Conservation (phyloP, 1,140 invertebrate species). For the Alviniconcha marisindica region DNA sequence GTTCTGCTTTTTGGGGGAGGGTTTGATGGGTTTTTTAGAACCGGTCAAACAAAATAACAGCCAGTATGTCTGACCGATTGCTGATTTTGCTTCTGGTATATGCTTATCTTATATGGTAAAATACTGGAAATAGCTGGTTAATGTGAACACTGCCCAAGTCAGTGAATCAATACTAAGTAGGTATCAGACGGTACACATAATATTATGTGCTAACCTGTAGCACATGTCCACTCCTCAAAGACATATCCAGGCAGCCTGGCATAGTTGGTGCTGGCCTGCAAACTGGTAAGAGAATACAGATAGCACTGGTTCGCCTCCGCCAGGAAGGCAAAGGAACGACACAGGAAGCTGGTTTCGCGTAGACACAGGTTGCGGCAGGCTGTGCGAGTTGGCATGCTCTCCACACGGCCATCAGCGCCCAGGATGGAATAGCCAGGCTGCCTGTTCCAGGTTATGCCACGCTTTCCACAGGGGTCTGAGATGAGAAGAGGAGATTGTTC, state of each 20-base stretch:
- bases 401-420: slow-evolving; percentile 31
- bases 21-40: too few relatives aligned
- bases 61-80: too few relatives aligned
- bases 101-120: too few relatives aligned
- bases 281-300: slow-evolving; percentile 41
- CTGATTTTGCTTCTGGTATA: too few relatives aligned
- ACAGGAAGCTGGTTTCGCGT: slow-evolving; percentile 56
- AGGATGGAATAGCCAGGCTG: slow-evolving; percentile 54
- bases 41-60: too few relatives aligned
- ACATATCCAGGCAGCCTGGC: slow-evolving; percentile 54
- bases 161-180: not conserved
- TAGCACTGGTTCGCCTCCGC: slow-evolving; percentile 46
- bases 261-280: slow-evolving; percentile 40
- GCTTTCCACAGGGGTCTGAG: slow-evolving; percentile 58
- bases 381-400: slow-evolving; percentile 37
- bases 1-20: too few relatives aligned
- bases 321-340: slow-evolving; percentile 55
- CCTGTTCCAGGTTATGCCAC: slow-evolving; percentile 47
- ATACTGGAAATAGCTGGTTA: too few relatives aligned
- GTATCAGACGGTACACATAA: not conserved
- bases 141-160: not conserved
- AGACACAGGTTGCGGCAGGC: slow-evolving; percentile 58
- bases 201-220: slow-evolving; percentile 44
- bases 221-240: slow-evolving; percentile 62
- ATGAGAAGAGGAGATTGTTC: not conserved